Evolutionary conservation across 2,888 invertebrate species (phyloP), one percentile per base, ranked within the genome.

Genomic region (Caenorhabditis sinica): DNA sequence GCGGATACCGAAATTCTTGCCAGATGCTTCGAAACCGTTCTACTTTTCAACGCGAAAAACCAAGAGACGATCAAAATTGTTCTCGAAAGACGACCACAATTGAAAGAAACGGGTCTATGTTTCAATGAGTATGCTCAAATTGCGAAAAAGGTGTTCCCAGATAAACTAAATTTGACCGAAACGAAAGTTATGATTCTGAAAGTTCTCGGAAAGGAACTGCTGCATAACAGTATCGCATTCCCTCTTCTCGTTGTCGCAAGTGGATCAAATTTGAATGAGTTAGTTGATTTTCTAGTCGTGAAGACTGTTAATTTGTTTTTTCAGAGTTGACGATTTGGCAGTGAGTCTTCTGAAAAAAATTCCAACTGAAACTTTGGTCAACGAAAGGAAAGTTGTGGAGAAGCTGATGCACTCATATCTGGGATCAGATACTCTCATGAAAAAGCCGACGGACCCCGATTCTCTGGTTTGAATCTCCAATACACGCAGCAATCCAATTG

Each of bases 321-420:
- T 53, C 79, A 89, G 87, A 63, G 87, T 89, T 0, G 84, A 82
- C 3, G 87, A 87, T 61, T 68, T 80, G 20, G 87, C 88, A 0
- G 85, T 84, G 56, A 51, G 79, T 43, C 84, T 85, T 15, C 68
- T 89, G 36, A 88, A 87, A 65, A 87, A 85, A 33, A 68, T 88
- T 43, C 66, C 72, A 11, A 66, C 74, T 0, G 71, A 76, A 60
- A 53, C 20, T 11, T 63, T 72, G 56, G 80, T 66, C 56, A 83
- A 77, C 30, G 74, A 83, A 2, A 60, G 20, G 25, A 23, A 30
- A 0, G 86, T 88, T 3, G 79, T 86, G 0, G 77, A 77, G 2
- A 75, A 60, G 20, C 56, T 88, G 61, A 85, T 87, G 82, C 4
- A 15, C 11, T n/a, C 63, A 5, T 88, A 84, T 68, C 71, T 87